Conservation (phyloP, 2,797 vertebrate species). For the Micromesistius poutassou region DNA sequence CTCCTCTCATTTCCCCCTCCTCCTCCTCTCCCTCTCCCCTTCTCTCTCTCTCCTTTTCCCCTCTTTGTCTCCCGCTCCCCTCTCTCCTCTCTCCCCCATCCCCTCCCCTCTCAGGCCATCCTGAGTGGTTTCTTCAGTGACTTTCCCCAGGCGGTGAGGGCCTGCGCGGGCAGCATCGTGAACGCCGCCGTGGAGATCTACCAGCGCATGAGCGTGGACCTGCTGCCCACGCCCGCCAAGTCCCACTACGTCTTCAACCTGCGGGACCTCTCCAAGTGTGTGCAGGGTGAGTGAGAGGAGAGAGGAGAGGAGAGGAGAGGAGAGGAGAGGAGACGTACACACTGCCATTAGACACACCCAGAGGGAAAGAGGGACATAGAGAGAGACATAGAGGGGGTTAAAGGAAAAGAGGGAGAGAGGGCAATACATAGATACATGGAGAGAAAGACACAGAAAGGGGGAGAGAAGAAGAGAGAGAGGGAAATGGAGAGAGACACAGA, state of each 20-base stretch:
- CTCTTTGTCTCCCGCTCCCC: neutral
- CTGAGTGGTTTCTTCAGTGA: constrained; percentile 80
- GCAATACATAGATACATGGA: too few species aligned
- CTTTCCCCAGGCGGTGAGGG: constrained; percentile 76
- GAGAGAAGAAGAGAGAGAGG: constrained; percentile 74
- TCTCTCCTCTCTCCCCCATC: neutral
- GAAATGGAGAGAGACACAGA: neutral
- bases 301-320: constrained; percentile 27
- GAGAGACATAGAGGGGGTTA: too few species aligned
- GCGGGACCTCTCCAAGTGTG: constrained; percentile 84
- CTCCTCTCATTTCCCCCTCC: neutral
- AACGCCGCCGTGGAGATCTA: constrained; percentile 86
- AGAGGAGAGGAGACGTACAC: neutral
- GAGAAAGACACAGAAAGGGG: too few species aligned
- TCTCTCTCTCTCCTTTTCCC: neutral
- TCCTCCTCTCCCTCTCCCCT: neutral
- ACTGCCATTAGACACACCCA: too few species aligned
- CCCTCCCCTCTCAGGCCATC: constrained; percentile 71
- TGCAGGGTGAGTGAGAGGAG: constrained; percentile 79
- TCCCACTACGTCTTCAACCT: constrained; percentile 89
- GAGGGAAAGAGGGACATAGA: too few species aligned
- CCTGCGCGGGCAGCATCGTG: constrained; percentile 75
- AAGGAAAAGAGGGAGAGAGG: too few species aligned
- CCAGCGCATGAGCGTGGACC: constrained; percentile 81
- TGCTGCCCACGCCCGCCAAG: constrained; percentile 86